Evolutionary conservation across 2,888 invertebrate species (phyloP), one percentile per base, ranked within the genome.

Genomic region (Agrotis segetum): DNA sequence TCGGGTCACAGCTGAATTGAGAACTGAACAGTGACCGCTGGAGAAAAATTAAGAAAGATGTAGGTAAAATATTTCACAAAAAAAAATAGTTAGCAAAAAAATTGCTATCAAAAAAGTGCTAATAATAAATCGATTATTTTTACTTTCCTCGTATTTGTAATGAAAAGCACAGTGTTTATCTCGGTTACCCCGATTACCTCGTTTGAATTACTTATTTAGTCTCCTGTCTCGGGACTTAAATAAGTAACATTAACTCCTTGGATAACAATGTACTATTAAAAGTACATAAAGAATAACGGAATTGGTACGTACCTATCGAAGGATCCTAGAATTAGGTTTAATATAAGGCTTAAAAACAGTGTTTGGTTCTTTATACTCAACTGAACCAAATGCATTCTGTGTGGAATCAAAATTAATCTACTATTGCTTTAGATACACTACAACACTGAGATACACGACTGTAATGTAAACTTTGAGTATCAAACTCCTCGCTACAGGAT

Each of bases 1-100:
- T 13, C 29, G n/a, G 17, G n/a, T 17, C 11, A 52, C 47, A 19
- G 50, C 17, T 53, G 50, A 49, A n/a, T 29, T 21, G 6, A 62
- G 19, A 53, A 14, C 53, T 29, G 58, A 65, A 29, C 52, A 68
- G 14, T 46, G 50, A n/a, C 24, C 14, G 17, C 67, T 67, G 68
- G 3, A 68, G 19, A 0, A 44, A 29, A 52, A 14, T 21, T 29
- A 46, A 17, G 5, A 67, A 67, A 66, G 1, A 6, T 24, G 40
- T 4, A 67, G 9, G 9, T 40, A 40, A 11, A 49, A 49, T n/a
- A 16, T 7, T 19, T 24, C 40, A n/a, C 3, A 66, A 40, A 49
- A 29, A 44, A 1, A 13, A 17, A 11, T 3, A n/a, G 9, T 4
- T 4, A 46, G 16, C 5, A 46, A 46, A 46, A 29, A 17, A 1